Percentiles rank a stretch among this genome's conserved stretches.
These are phyloP conservation scores for Meiosimyza platycephala DNA, from an alignment of 2,888 invertebrate genomes.

Conservation along the genomic window DNA sequence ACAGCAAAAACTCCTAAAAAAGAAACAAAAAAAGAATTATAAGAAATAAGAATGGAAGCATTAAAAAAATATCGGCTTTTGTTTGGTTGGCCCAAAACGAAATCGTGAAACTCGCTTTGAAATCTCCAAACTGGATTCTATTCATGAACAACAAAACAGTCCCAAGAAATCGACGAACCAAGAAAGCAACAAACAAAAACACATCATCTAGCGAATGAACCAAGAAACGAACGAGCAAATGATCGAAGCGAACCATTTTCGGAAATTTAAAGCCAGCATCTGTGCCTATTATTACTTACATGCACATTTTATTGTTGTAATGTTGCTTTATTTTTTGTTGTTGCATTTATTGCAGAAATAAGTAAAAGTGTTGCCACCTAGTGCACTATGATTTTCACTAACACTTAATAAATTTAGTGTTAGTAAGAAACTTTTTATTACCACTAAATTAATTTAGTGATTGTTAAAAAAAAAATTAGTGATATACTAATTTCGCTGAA, in stretches of 20 bases:
- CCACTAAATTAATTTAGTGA: neutral
- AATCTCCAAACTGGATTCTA: slow-evolving; percentile 31
- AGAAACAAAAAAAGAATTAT: slow-evolving; percentile 15
- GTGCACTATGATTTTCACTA: neutral
- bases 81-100: slow-evolving; percentile 20
- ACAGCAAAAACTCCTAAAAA: neutral
- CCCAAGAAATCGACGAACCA: slow-evolving; percentile 1
- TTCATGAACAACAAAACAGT: slow-evolving; percentile 14
- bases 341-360: neutral
- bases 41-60: slow-evolving; percentile 11
- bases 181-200: neutral
- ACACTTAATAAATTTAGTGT: neutral
- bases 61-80: slow-evolving; percentile 9
- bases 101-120: slow-evolving; percentile 28
- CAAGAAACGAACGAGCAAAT: slow-evolving; percentile 1
- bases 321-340: slow-evolving; percentile 1
- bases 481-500: no score
- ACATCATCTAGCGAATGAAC: neutral
- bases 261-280: slow-evolving; percentile 31
- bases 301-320: neutral
- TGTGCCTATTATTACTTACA: slow-evolving; percentile 5
- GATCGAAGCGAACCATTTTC: slow-evolving; percentile 24
- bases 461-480: neutral
- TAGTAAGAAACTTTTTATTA: neutral
- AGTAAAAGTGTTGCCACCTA: slow-evolving; percentile 18